Base-by-base conservation (phyloP, 2,797 vertebrate species). In the Sebastes matsubarae region DNA sequence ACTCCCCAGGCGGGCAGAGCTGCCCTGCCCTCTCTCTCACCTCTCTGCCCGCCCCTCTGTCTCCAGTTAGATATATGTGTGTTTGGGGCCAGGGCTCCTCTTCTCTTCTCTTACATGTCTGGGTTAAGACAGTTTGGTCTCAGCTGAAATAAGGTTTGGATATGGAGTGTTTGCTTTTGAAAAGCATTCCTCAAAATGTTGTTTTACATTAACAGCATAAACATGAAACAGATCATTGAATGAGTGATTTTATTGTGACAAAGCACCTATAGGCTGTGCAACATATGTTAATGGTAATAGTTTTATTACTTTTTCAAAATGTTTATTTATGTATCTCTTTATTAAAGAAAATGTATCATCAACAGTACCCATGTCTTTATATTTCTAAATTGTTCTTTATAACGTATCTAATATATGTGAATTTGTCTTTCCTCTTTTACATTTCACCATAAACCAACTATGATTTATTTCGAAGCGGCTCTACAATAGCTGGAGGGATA, bases 1-100 rank as follows among this genome's bases (percentile, higher is more conserved):
- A 95, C 96, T 95, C 95, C 92, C 92, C 95, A 93, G 94, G 95
- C 92, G 93, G 95, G 94, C 93, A 93, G 88, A 79, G 89, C 89
- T 78, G 89, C 91, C 91, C 92, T 95, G 94, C 90, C 94, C 94
- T 94, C 90, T 88, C 86, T 77, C 92, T 94, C 94, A 95, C 94
- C 94, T 90, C 93, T 68, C 86, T 92, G 92, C 94, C 92, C 89
- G 88, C 93, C 93, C 93, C 94, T 91, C 91, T 88, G 94, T 92
- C 94, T 92, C 91, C 89, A 85, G 82, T 86, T 87, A 93, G 92
- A 95, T 94, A 95, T 94, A 94, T 94, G 92, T 90, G 80, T 89
- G 85, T 86, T 90, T 84, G 87, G 80, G 85, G 81, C 87, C 80
- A 36, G 46, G 69, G 36, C 81, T 71, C 79, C 67, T 72, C 74